These are phyloP conservation scores for Macheiramphus alcinus DNA, from an alignment of 2,113 vertebrate species.

Conservation along the genomic window DNA sequence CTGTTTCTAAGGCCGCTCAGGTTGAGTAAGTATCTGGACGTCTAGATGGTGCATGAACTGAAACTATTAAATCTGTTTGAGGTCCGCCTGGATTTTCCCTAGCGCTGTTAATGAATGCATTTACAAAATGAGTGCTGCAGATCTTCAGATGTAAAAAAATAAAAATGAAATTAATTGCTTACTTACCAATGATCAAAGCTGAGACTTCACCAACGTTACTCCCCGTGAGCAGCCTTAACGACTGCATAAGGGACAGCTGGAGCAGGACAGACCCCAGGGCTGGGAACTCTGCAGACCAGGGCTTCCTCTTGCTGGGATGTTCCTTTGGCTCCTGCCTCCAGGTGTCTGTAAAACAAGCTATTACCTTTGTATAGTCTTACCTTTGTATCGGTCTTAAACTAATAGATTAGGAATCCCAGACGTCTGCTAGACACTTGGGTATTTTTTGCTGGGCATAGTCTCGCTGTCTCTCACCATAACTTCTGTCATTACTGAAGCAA, in stretches of 20 bases:
- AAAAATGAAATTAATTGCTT: neutral
- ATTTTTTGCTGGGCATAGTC: neutral
- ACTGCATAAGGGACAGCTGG: neutral
- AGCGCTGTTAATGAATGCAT: neutral
- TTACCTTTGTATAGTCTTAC: neutral
- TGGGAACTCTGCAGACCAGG: neutral
- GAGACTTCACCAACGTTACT: neutral
- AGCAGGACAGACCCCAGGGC: neutral
- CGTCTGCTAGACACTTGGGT: neutral
- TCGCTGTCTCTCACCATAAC: neutral
- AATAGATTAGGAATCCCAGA: neutral
- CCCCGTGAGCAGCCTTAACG: neutral
- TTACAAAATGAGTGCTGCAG: neutral
- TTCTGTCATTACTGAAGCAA: neutral
- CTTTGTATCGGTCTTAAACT: neutral
- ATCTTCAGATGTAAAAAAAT: neutral
- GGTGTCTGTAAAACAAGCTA: neutral
- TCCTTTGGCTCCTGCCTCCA: neutral
- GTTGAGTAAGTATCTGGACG: neutral
- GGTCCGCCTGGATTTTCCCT: neutral
- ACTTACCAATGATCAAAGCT: neutral
- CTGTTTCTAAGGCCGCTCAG: neutral
- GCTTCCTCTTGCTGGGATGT: neutral
- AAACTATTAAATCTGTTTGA: neutral
- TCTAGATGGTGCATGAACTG: neutral